These are phyloP conservation scores for Aphelocoma californica DNA, from an alignment of 2,797 vertebrate genomes.

Conservation along the genomic window DNA sequence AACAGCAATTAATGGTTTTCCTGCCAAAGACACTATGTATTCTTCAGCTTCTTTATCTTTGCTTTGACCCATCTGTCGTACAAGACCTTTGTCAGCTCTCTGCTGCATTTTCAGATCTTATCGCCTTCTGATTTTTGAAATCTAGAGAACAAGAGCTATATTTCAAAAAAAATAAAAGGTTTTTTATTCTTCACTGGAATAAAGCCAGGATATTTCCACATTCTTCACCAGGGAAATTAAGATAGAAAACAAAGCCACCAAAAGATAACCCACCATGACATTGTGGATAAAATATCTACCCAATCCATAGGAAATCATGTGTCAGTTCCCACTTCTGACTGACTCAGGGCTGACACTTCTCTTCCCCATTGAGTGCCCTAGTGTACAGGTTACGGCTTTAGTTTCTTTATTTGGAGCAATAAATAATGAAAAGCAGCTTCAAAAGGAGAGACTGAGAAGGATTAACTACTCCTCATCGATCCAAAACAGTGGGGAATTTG, in stretches of 20 bases:
- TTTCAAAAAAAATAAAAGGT: not conserved
- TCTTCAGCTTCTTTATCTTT: not conserved
- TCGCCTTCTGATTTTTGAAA: not conserved
- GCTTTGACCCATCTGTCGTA: not conserved
- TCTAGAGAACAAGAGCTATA: not conserved
- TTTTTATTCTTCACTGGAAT: not conserved
- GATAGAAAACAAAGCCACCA: not conserved
- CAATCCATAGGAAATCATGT: not conserved
- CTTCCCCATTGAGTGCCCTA: not conserved
- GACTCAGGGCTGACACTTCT: not conserved
- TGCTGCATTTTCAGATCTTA: not conserved
- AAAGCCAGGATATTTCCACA: not conserved
- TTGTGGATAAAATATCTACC: not conserved
- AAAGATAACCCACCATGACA: not conserved
- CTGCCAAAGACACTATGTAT: not conserved
- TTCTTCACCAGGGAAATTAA: not conserved
- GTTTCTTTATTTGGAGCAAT: constrained; percentile 12
- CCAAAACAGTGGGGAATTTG: constrained; percentile 11
- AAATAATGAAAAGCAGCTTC: constrained; percentile 46
- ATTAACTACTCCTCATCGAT: constrained; percentile 23
- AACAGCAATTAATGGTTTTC: not conserved
- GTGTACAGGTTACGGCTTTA: not conserved
- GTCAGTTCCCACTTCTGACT: not conserved
- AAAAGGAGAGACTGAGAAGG: not conserved
- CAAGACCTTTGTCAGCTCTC: not conserved